phyloP scores from a whole-genome alignment of 2,113 vertebrate genomes.

The Chiloscyllium plagiosum region DNA sequence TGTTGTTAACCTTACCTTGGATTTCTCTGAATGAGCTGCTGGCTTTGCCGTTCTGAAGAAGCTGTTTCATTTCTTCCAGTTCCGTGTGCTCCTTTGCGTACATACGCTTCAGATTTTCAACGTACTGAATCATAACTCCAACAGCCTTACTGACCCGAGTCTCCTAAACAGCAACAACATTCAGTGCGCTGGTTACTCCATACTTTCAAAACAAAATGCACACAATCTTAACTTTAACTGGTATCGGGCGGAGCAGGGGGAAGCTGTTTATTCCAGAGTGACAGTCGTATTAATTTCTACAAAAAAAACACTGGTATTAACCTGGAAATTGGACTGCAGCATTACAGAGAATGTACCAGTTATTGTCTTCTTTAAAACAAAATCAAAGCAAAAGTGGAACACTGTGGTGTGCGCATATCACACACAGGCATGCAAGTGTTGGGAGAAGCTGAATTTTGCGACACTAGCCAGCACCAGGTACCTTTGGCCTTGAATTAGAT shows the following conservation, averaged over 20 bases:
- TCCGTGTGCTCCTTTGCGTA: constrained; percentile 86
- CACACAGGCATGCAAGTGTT: too few relatives aligned
- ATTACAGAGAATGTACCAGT: too few relatives aligned
- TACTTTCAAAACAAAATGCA: background rate
- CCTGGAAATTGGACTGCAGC: too few relatives aligned
- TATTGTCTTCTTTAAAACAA: too few relatives aligned
- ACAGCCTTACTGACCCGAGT: constrained; percentile 84
- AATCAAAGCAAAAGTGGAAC: too few relatives aligned
- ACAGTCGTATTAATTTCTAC: too few relatives aligned
- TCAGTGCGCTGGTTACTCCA: background rate
- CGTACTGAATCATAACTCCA: constrained; percentile 94
- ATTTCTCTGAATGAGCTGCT: constrained; percentile 57
- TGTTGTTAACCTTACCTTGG: constrained; percentile 47
- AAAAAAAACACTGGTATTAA: too few relatives aligned
- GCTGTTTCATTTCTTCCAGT: constrained; percentile 79
- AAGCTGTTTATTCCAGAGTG: background rate
- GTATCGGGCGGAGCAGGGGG: background rate
- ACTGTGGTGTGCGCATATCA: too few relatives aligned
- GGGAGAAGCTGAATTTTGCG: too few relatives aligned
- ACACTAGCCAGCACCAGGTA: too few relatives aligned
- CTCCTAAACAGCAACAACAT: constrained; percentile 59
- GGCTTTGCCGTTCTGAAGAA: constrained; percentile 74
- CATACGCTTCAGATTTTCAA: constrained; percentile 88
- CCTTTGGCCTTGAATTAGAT: too few relatives aligned
- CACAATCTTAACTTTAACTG: background rate